Evolutionary conservation across 2,888 invertebrate species (phyloP).

Genomic region (Mellilla xanthometata): DNA sequence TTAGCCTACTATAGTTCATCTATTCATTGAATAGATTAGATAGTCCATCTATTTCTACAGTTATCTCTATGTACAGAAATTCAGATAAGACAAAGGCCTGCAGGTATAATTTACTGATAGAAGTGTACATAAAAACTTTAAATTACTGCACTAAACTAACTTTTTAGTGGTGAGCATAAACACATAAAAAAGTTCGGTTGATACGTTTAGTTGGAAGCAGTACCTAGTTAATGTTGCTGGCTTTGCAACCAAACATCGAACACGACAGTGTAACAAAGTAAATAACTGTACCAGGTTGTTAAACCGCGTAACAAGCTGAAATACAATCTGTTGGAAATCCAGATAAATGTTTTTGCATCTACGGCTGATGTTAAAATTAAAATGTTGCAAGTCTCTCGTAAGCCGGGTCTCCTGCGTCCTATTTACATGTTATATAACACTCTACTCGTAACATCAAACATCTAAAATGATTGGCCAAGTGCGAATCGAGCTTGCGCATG

Average conservation of each 20-base stretch:
- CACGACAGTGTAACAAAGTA: slow-evolving; percentile 13
- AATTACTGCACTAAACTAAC: slow-evolving; percentile 35
- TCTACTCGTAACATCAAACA: no score
- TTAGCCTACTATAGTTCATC: no score
- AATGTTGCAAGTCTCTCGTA: no score
- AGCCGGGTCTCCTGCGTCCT: no score
- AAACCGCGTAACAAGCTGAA: slow-evolving; percentile 4
- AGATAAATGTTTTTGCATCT: slow-evolving; percentile 7
- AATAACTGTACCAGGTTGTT: background rate
- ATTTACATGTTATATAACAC: no score
- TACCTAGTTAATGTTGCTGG: slow-evolving; percentile 25
- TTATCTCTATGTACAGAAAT: no score
- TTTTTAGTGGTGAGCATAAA: slow-evolving; percentile 41
- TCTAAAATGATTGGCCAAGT: no score
- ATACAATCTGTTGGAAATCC: slow-evolving; percentile 8
- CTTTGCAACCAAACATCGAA: slow-evolving; percentile 19
- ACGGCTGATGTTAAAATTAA: background rate
- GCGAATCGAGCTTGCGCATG: no score
- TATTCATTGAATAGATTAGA: no score
- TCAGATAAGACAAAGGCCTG: slow-evolving; percentile 5
- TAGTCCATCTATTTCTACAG: no score
- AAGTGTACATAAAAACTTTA: slow-evolving; percentile 36
- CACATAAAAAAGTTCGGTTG: slow-evolving; percentile 41
- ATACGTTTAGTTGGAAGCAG: slow-evolving; percentile 25
- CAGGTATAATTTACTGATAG: slow-evolving; percentile 30